phyloP scores from a whole-genome alignment of 2,113 vertebrate genomes.

The Pantherophis guttatus region DNA sequence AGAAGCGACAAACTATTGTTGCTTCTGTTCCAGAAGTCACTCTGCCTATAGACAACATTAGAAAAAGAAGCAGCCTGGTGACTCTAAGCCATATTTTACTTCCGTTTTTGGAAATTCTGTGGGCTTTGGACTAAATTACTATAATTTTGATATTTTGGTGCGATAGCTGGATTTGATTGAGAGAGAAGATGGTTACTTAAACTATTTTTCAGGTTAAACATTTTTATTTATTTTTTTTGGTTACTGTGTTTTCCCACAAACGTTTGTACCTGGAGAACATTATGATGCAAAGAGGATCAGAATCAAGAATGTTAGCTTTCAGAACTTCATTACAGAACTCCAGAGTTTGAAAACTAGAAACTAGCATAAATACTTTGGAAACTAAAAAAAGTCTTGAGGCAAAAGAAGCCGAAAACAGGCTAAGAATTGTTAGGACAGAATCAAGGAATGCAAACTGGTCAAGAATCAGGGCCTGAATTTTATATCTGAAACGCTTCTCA shows the following conservation, averaged over 20 bases:
- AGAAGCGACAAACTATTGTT: not conserved
- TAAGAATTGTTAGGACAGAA: slow-evolving; percentile 27
- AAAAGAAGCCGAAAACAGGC: slow-evolving; percentile 31
- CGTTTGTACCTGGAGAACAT: slow-evolving; percentile 53
- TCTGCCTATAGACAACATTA: not conserved
- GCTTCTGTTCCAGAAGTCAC: not conserved
- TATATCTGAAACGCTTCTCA: slow-evolving; percentile 37
- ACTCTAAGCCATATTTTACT: not conserved
- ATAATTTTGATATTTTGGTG: not conserved
- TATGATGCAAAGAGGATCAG: slow-evolving; percentile 33
- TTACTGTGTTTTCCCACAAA: slow-evolving; percentile 33
- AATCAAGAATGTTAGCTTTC: slow-evolving; percentile 27
- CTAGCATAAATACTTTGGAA: slow-evolving; percentile 27
- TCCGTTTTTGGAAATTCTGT: not conserved
- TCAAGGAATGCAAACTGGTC: not conserved
- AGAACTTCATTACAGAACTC: slow-evolving; percentile 39
- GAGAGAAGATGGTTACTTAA: slow-evolving; percentile 37
- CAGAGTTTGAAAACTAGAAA: slow-evolving; percentile 23
- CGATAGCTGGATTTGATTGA: slow-evolving; percentile 14
- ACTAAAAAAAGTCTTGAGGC: slow-evolving; percentile 3
- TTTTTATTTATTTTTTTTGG: slow-evolving; percentile 21
- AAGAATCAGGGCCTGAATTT: slow-evolving; percentile 21
- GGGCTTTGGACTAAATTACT: not conserved
- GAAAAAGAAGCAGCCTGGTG: not conserved
- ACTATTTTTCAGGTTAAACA: slow-evolving; percentile 36